A percentile compares a stretch with the other conserved stretches of the same genome.
phyloP scores from a whole-genome alignment of 1,140 invertebrate species.

The Drosophila triauraria region DNA sequence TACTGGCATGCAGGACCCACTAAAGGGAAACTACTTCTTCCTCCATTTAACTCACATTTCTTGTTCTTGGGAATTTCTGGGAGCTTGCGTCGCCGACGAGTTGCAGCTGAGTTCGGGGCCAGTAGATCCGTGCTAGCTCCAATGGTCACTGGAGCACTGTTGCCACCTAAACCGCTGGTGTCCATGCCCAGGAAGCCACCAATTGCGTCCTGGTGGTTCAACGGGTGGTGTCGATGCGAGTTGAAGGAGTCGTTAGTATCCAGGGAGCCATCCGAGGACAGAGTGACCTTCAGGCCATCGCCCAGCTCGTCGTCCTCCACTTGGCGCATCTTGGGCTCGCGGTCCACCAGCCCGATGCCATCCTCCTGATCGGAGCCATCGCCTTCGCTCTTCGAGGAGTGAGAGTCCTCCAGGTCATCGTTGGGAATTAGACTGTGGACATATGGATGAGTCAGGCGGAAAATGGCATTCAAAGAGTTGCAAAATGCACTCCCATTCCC shows the following conservation, averaged over 20 bases:
- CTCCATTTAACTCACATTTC: slow-evolving; percentile 88
- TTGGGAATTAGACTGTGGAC: slow-evolving; percentile 74
- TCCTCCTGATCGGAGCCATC: slow-evolving; percentile 86
- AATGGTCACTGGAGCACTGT: slow-evolving; percentile 46
- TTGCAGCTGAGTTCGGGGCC: slow-evolving; percentile 63
- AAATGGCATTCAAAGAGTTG: slow-evolving; percentile 5
- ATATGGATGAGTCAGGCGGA: not conserved
- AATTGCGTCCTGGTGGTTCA: slow-evolving; percentile 82
- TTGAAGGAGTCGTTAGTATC: slow-evolving; percentile 82
- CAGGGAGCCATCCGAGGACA: slow-evolving; percentile 71
- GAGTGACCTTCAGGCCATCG: slow-evolving; percentile 81
- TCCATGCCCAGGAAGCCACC: slow-evolving; percentile 76
- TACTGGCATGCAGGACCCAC: slow-evolving; percentile 9
- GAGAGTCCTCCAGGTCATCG: slow-evolving; percentile 88
- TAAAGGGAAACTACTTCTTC: not conserved
- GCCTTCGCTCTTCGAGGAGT: slow-evolving; percentile 91
- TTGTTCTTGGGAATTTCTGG: slow-evolving; percentile 95
- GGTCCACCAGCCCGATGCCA: slow-evolving; percentile 35
- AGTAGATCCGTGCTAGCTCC: slow-evolving; percentile 64
- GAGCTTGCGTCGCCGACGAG: slow-evolving; percentile 90
- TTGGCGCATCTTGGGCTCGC: slow-evolving; percentile 55
- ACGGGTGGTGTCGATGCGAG: slow-evolving; percentile 78
- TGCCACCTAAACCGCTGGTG: slow-evolving; percentile 30
- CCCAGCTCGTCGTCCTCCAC: slow-evolving; percentile 85
- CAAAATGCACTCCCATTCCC: slow-evolving; percentile 3